Evolutionary conservation across 2,888 invertebrate species (phyloP).

Genomic region (Acanthosepion pharaonis): DNA sequence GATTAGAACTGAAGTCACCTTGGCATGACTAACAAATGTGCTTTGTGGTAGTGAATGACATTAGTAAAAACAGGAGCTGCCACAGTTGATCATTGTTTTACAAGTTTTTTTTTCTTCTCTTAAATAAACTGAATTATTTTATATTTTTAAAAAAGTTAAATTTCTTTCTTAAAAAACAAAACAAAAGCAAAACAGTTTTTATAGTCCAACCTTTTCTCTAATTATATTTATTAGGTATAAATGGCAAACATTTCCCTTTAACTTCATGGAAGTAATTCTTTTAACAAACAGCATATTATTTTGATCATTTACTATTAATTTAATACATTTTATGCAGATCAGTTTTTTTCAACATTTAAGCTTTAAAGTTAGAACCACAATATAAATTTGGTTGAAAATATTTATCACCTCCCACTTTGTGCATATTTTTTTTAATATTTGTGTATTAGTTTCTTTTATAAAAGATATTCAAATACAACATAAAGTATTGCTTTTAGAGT

Average conservation of each 20-base stretch:
- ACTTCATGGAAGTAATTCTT: neutral
- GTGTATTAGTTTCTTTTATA: no score
- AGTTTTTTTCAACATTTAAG: neutral
- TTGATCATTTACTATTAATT: neutral
- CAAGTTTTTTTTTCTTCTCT: neutral
- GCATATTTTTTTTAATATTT: no score
- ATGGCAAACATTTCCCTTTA: neutral
- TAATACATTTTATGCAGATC: neutral
- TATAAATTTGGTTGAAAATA: neutral
- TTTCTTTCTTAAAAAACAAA: neutral
- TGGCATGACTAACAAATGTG: neutral
- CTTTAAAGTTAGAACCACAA: neutral
- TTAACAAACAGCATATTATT: neutral
- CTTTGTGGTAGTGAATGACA: neutral
- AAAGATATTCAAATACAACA: neutral
- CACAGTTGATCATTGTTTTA: neutral
- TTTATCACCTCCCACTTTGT: no score
- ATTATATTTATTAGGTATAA: neutral
- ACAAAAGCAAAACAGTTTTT: neutral
- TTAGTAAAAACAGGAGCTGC: neutral
- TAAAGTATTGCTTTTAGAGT: neutral
- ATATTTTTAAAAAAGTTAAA: neutral
- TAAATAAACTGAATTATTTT: neutral
- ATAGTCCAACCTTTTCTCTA: neutral
- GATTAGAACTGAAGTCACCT: neutral